phyloP scores from a whole-genome alignment of 2,113 vertebrate species.

The Nansenia antarctica region DNA sequence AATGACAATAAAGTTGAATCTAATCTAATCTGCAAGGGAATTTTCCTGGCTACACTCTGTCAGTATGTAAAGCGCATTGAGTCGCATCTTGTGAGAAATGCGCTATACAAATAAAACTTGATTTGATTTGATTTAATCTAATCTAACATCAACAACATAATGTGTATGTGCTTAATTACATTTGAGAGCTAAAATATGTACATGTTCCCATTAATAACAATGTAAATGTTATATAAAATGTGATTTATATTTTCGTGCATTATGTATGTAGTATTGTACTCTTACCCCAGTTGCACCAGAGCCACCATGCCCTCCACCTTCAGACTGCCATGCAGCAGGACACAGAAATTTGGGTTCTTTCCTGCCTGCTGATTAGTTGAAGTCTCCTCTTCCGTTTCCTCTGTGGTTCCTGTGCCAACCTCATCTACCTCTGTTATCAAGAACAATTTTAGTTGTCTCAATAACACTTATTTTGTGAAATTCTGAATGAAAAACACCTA shows the following conservation, averaged over 20 bases:
- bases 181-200: too few relatives aligned
- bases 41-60: too few relatives aligned
- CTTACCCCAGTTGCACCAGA: slow-evolving; percentile 94
- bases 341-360: slow-evolving; percentile 98
- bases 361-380: slow-evolving; percentile 96
- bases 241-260: not conserved
- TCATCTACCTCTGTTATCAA: slow-evolving; percentile 88
- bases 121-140: too few relatives aligned
- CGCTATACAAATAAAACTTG: too few relatives aligned
- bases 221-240: not conserved
- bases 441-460: not conserved
- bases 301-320: slow-evolving; percentile 99
- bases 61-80: too few relatives aligned
- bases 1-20: too few relatives aligned
- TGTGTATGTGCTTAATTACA: too few relatives aligned
- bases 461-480: slow-evolving; percentile 3
- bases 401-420: slow-evolving; percentile 88
- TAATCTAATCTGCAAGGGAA: too few relatives aligned
- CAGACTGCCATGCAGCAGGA: slow-evolving; percentile 93
- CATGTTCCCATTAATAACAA: not conserved
- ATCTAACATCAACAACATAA: too few relatives aligned
- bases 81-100: too few relatives aligned
- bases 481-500: not conserved
- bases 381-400: slow-evolving; percentile 93
- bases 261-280: not conserved